Evolutionary conservation across 2,797 vertebrate genomes (phyloP), one percentile per base, ranked within the genome.

Genomic region (Geotria australis): DNA sequence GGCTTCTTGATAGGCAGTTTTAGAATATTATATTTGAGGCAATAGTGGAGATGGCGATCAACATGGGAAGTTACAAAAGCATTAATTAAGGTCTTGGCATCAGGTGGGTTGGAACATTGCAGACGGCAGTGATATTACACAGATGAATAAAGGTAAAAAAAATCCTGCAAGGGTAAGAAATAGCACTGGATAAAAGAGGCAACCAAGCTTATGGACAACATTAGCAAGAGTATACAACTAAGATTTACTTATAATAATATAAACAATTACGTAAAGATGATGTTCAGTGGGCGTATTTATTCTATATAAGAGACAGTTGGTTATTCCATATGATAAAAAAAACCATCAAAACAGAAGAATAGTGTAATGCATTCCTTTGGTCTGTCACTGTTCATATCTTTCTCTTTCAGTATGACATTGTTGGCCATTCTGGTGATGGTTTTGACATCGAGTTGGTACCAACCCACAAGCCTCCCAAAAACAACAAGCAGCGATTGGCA

Each of bases 401-500:
- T 47, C 46, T 56, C 58, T 57, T 64, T 3, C 66, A 98, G 86
- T 98, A 94, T 1, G 86, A 95, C 68, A 73, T 98, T 8, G 64
- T 73, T 57, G 89, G 84, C 46, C 89, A 98, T 69, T 96, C 91
- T 0, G 91, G 91, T 56, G 85, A 95, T 13, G 78, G 75, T 58
- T 85, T 72, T 61, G 68, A 86, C 68, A 83, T 96, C 2, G 61
- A 71, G 57, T 70, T 98, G 57, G 79, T 93, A 66, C 70, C 60
- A 58, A 66, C 65, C 45, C 72, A 84, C 68, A 79, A 77, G 67
- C 63, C 76, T 48, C 91, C 86, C 49, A 85, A 78, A 68, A 73
- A 98, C 61, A 76, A 89, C 70, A 96, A 93, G 58, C 69, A 98
- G 64, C 79, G 89, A 68, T 73, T 98, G 60, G 79, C 83, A 62